Conservation (phyloP, 35 echinoderm and acorn worm species). For the Lytechinus pictus region DNA sequence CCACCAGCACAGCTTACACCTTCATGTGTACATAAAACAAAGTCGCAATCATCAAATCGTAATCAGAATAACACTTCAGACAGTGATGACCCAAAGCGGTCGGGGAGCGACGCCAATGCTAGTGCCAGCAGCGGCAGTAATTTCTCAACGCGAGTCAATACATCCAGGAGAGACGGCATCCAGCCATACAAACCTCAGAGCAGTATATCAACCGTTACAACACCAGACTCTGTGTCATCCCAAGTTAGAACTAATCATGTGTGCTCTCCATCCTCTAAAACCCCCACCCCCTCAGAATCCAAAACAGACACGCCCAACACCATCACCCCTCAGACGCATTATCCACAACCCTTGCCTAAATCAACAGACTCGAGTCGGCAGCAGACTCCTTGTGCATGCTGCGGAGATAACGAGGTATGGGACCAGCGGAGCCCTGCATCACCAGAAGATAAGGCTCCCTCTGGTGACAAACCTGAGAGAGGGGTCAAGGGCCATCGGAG, state of each 20-base stretch:
- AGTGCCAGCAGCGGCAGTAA: conserved; percentile 79
- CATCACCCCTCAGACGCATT: conserved; percentile 46
- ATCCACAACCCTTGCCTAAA: conserved; percentile 38
- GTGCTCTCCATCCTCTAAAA: conserved; percentile 63
- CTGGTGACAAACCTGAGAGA: conserved; percentile 32
- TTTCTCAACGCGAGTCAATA: conserved; percentile 86
- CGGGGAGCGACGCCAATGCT: conserved; percentile 67
- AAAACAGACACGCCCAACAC: conserved; percentile 19
- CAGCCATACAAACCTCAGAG: conserved; percentile 63
- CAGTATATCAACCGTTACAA: conserved; percentile 35
- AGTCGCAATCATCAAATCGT: conserved; percentile 19
- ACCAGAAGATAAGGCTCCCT: conserved; percentile 40
- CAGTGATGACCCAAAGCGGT: conserved; percentile 78
- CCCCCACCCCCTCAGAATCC: conserved; percentile 27
- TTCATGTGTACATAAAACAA: conserved; percentile 74
- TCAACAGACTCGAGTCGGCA: conserved; percentile 22
- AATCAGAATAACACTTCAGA: conserved; percentile 63
- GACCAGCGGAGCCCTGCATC: conserved; percentile 24
- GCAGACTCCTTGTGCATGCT: conserved; percentile 65
- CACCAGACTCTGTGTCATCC: conserved; percentile 64
- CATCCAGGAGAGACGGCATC: conserved; percentile 64
- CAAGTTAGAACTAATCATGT: conserved; percentile 65
- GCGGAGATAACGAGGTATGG: conserved; percentile 58
- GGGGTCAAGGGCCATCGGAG: conserved; percentile 54
- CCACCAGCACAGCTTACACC: conserved; percentile 78